Conservation (phyloP, 2,797 vertebrate genomes). For the Tapera naevia region DNA sequence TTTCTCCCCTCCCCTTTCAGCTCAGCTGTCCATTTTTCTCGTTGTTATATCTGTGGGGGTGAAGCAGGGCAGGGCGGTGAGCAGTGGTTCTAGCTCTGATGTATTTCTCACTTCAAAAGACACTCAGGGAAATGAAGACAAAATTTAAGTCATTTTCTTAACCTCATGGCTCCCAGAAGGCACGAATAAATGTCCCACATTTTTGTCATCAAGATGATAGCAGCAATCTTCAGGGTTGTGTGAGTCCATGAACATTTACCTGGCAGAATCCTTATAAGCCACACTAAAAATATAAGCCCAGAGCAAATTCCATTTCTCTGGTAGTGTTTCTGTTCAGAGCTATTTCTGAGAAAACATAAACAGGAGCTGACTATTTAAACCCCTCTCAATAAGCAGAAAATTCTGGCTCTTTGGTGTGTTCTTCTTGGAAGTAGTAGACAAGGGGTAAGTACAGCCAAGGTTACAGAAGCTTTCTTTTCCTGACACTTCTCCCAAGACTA, state of each 20-base stretch:
- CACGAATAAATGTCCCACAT: slow-evolving; percentile 35
- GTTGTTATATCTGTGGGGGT: not conserved
- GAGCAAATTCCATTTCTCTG: slow-evolving; percentile 47
- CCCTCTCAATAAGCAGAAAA: not conserved
- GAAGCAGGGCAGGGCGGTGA: not conserved
- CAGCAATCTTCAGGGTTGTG: slow-evolving; percentile 46
- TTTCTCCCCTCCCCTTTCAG: not conserved
- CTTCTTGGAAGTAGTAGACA: not conserved
- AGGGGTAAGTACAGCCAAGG: not conserved
- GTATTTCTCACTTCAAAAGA: slow-evolving; percentile 1
- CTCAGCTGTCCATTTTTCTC: not conserved
- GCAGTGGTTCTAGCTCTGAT: not conserved
- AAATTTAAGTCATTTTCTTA: slow-evolving; percentile 49
- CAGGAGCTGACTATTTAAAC: not conserved
- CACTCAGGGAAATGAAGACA: not conserved
- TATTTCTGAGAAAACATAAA: not conserved
- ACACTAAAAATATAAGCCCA: not conserved
- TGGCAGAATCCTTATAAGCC: not conserved
- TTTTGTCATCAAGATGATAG: slow-evolving; percentile 69
- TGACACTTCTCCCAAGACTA: not conserved
- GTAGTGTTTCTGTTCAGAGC: not conserved
- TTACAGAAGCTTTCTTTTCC: not conserved
- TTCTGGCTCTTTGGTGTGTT: not conserved
- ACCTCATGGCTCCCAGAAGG: slow-evolving; percentile 25
- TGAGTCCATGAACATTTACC: slow-evolving; percentile 59